Base-by-base conservation (phyloP, 2,888 invertebrate genomes). In the Orthonevra nobilis region DNA sequence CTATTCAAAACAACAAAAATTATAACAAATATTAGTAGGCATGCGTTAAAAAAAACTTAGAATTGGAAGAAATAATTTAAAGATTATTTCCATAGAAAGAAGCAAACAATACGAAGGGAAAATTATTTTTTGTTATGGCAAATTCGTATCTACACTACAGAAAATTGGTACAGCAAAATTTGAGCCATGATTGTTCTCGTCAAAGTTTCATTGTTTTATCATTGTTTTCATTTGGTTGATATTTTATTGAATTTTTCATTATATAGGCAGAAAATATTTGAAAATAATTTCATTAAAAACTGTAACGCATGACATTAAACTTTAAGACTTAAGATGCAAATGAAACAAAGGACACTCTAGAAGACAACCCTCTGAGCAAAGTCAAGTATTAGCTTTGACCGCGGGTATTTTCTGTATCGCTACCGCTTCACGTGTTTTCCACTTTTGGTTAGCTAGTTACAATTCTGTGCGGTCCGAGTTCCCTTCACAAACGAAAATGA, bases 101-200 rank as follows among this genome's bases (percentile, higher is more conserved):
- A 68, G 9, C 17, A 81, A 81, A 75, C 42, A 44, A 66, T 60
- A 75, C 34, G 17, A 81, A 74, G 19, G 38, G 58, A 17, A 54
- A 36, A 50, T 26, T 68, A 54, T 70, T 64, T 46, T 64, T 79
- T 42, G 9, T 54, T 74, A 81, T 74, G 74, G 75, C 69, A 75
- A 81, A 75, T 79, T 73, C 44, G 50, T 77, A 79, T 68, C 79
- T 79, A 79, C 32, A 79, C 79, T 79, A 79, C 79, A 73, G 46
- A 72, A 79, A 79, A 79, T 79, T 79, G 79, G 79, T 79, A 79
- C 79, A 79, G 72, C 79, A 77, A 70, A 70, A 68, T 68, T 79
- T 73, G 73, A 79, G 79, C 79, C 79, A 68, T 79, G 79, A 79
- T 79, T 79, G 79, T 79, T 79, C 48, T 79, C 73, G 72, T 72